These are phyloP conservation scores for Corbicula japonica DNA, from an alignment of 2,888 invertebrate genomes.

Conservation along the genomic window DNA sequence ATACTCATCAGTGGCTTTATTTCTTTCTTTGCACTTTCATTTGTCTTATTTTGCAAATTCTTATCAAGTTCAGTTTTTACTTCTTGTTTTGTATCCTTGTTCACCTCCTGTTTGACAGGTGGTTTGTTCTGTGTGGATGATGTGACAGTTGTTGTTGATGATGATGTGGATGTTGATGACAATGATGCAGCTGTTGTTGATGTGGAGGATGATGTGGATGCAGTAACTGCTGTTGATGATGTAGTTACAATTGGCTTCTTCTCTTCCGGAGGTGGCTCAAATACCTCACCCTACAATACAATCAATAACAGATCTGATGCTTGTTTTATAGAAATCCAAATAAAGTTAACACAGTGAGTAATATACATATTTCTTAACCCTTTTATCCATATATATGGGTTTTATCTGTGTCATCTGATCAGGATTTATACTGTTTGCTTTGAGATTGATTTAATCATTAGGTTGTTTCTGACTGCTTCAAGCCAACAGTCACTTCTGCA, in stretches of 20 bases:
- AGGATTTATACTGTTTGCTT: too few relatives aligned
- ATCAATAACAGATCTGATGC: background rate
- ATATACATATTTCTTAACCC: too few relatives aligned
- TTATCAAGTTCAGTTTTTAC: background rate
- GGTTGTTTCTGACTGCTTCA: too few relatives aligned
- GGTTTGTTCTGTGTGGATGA: background rate
- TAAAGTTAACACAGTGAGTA: too few relatives aligned
- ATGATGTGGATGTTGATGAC: slow-evolving; percentile 15
- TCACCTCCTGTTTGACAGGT: slow-evolving; percentile 24
- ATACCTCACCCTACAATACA: slow-evolving; percentile 56
- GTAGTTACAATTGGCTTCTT: slow-evolving; percentile 26
- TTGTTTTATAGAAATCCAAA: too few relatives aligned
- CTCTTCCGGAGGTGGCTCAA: slow-evolving; percentile 57
- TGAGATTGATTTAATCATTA: too few relatives aligned
- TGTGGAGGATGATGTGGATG: slow-evolving; percentile 25
- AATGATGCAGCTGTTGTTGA: slow-evolving; percentile 18
- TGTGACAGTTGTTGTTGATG: slow-evolving; percentile 22
- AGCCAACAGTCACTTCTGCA: too few relatives aligned
- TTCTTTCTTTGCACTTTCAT: background rate
- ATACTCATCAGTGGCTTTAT: slow-evolving; percentile 4
- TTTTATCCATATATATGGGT: too few relatives aligned
- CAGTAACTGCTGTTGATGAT: slow-evolving; percentile 11
- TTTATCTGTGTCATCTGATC: too few relatives aligned
- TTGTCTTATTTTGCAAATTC: background rate
- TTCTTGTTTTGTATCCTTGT: slow-evolving; percentile 25